phyloP scores from a whole-genome alignment of 2,888 invertebrate genomes.

The Myopa testacea region DNA sequence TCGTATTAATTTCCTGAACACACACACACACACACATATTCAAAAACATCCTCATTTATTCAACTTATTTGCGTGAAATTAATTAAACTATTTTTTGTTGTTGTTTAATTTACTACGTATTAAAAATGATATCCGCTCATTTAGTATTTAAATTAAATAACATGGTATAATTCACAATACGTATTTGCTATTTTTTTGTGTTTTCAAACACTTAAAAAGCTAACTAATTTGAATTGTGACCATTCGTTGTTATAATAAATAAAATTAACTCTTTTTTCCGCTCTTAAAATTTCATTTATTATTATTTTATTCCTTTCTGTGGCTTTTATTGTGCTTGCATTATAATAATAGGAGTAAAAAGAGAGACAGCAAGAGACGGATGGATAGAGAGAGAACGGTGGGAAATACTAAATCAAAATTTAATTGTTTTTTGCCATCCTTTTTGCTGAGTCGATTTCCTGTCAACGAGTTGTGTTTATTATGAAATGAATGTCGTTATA shows the following conservation, averaged over 20 bases:
- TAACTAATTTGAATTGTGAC: background rate
- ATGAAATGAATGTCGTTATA: too few relatives aligned
- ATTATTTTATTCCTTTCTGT: background rate
- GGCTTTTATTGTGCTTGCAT: background rate
- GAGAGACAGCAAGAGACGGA: background rate
- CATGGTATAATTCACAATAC: background rate
- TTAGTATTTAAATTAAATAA: slow-evolving; percentile 3
- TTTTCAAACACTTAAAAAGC: too few relatives aligned
- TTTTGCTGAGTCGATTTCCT: too few relatives aligned
- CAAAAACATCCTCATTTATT: too few relatives aligned
- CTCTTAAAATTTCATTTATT: background rate
- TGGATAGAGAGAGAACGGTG: background rate
- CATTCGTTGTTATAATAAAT: background rate
- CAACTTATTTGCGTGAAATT: too few relatives aligned
- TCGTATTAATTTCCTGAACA: too few relatives aligned
- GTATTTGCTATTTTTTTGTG: background rate
- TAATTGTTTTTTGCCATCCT: too few relatives aligned
- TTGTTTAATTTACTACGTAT: too few relatives aligned
- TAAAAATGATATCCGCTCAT: background rate
- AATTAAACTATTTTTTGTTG: too few relatives aligned
- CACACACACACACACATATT: too few relatives aligned
- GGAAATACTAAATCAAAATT: background rate
- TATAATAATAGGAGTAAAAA: background rate
- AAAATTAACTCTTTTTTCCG: background rate
- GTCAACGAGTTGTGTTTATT: too few relatives aligned